Evolutionary conservation across 2,888 invertebrate genomes (phyloP).

Genomic region (Agonopterix arenella): DNA sequence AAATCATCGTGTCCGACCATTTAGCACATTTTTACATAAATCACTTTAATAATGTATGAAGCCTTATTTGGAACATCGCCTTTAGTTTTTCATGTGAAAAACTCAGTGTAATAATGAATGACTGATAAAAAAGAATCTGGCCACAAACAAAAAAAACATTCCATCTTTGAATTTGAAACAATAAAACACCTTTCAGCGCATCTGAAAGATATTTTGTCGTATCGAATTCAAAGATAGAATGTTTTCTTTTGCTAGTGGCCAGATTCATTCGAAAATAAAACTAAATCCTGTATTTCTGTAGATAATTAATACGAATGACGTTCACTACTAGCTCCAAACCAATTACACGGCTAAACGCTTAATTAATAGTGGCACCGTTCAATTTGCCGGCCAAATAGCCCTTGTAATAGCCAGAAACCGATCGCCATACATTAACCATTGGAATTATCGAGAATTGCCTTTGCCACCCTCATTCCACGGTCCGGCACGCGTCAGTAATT

Average conservation of each 20-base stretch:
- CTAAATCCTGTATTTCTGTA: too few species aligned
- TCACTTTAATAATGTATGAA: conserved; percentile 37
- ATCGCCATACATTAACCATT: conserved; percentile 58
- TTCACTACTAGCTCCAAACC: conserved; percentile 17
- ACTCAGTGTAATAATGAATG: too few species aligned
- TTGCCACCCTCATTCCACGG: conserved; percentile 32
- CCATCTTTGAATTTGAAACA: too few species aligned
- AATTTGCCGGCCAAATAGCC: conserved; percentile 53
- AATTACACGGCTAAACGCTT: conserved; percentile 42
- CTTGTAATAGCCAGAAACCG: conserved; percentile 44
- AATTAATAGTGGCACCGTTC: conserved; percentile 58
- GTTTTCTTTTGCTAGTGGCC: too few species aligned
- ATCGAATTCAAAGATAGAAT: too few species aligned
- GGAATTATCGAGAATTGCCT: conserved; percentile 58
- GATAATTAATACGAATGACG: too few species aligned
- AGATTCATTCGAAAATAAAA: too few species aligned
- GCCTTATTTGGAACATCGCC: conserved; percentile 2
- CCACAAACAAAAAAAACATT: too few species aligned
- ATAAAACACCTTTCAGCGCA: too few species aligned
- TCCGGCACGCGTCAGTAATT: conserved; percentile 64
- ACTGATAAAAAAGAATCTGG: too few species aligned
- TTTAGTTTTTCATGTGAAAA: too few species aligned
- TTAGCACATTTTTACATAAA: conserved; percentile 35
- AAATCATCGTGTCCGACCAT: conserved; percentile 33
- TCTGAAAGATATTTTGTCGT: too few species aligned